Evolutionary conservation across 2,797 vertebrate species (phyloP), one percentile per base, ranked within the genome.

Genomic region (Rhinatrema bivittatum): DNA sequence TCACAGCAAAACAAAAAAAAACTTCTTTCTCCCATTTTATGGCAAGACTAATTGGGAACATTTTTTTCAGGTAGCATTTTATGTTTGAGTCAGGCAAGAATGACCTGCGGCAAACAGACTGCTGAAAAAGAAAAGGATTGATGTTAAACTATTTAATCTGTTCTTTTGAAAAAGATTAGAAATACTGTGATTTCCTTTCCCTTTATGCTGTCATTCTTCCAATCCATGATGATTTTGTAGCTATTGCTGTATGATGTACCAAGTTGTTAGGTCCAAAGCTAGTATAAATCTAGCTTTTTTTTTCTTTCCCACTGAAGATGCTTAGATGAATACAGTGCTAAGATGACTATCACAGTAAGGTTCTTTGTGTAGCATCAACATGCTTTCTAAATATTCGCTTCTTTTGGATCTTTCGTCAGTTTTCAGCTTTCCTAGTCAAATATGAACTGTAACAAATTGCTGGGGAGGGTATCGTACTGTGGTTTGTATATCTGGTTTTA

Each of bases 401-500:
- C n/a, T n/a, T n/a, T n/a, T n/a, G n/a, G 4, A 6, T 19, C 6
- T 30, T 10, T 26, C 26, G 35, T 28, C 2, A 4, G 9, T 27
- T 43, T 35, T n/a, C n/a, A n/a, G n/a, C n/a, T n/a, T n/a, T 17
- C n/a, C 32, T 23, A 25, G 13, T 50, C 0, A 0, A 46, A n/a
- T 20, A 19, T 49, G n/a, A 21, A 14, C 16, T 17, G 9, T 11
- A 9, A 0, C 1, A 10, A 5, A 14, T 38, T 46, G 32, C 22
- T 30, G 46, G 23, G 6, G 24, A 20, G 16, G 7, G 4, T 15
- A 10, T 10, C 7, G 11, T 4, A 29, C 5, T 17, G 33, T 21
- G 16, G 2, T 23, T 24, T 34, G 37, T 32, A 56, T 24, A 2
- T n/a, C 20, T 4, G 0, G 0, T 34, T 48, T 46, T 46, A 10